Base-by-base conservation (phyloP, 2,888 invertebrate species). In the Drosophila ezoana region DNA sequence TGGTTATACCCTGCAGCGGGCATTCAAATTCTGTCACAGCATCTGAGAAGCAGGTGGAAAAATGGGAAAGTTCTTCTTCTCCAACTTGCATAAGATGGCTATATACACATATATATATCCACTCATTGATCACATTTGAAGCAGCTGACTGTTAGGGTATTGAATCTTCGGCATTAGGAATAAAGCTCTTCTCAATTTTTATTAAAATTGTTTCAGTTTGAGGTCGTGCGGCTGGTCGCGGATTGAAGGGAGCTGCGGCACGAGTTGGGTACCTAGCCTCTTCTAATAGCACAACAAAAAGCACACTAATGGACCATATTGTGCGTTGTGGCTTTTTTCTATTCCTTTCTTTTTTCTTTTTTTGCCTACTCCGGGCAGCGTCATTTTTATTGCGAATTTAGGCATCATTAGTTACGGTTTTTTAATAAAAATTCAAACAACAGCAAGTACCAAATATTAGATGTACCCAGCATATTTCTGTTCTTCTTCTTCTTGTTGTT, bases 201-300 rank as follows among this genome's bases (percentile, higher is more conserved):
- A 89, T 88, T 89, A 88, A 86, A 86, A 89, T 89, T 86, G 89
- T 86, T 86, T 89, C 75, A 83, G 86, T 86, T 89, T 88, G 89
- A 80, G 70, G 56, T 59, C 51, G 64, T 43, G 61, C 43, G 48
- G 47, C 32, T 32, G 47, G 60, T 41, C 40, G 41, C 38, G 48
- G 48, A 9, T 16, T 33, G 44, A 33, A 1, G 38, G 13, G 3
- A 28, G 35, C 1, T 44, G 35, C 37, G 28, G 23, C 32, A 49
- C 16, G 44, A 37, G 11, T 16, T 4, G 47, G 56, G 51, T 18
- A 72, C 64, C 77, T 72, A 76, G 72, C 47, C 37, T 51, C 49
- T 62, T 69, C 79, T 89, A 85, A 85, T 85, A 68, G 82, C 83
- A 65, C 83, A 73, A 72, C 84, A 78, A 78, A 78, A 72, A 85